Conservation (phyloP, 2,797 vertebrate genomes). For the Myotis pilosus region DNA sequence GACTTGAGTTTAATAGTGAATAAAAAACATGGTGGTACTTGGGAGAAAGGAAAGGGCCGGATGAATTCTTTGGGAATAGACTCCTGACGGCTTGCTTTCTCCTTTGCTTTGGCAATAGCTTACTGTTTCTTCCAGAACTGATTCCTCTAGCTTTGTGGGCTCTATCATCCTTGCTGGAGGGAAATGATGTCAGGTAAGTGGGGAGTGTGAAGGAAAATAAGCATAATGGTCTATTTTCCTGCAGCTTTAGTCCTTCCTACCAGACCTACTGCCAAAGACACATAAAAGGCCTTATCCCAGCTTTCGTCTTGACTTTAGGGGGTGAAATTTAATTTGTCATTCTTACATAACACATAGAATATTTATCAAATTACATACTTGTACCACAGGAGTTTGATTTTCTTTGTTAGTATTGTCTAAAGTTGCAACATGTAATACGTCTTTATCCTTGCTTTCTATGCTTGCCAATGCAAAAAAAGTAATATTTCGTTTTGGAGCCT, state of each 20-base stretch:
- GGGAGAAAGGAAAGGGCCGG: constrained; percentile 7
- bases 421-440: constrained; percentile 46
- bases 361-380: constrained; percentile 55
- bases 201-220: constrained; percentile 54
- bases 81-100: neutral
- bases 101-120: neutral
- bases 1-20: constrained; percentile 13
- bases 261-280: constrained; percentile 28
- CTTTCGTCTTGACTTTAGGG: constrained; percentile 42
- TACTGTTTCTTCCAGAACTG: neutral
- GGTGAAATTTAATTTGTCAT: constrained; percentile 44
- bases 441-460: constrained; percentile 55
- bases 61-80: neutral
- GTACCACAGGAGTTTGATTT: constrained; percentile 46
- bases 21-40: constrained; percentile 11
- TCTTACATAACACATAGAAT: constrained; percentile 50
- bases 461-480: constrained; percentile 46
- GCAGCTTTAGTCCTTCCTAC: neutral
- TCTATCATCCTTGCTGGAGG: constrained; percentile 19
- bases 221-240: neutral
- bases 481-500: constrained; percentile 61
- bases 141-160: constrained; percentile 21
- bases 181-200: constrained; percentile 33
- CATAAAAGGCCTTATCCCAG: neutral
- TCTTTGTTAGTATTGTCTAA: constrained; percentile 61